These are phyloP conservation scores for Euphonia xanthogaster DNA, from an alignment of 2,797 vertebrate genomes.

Conservation along the genomic window DNA sequence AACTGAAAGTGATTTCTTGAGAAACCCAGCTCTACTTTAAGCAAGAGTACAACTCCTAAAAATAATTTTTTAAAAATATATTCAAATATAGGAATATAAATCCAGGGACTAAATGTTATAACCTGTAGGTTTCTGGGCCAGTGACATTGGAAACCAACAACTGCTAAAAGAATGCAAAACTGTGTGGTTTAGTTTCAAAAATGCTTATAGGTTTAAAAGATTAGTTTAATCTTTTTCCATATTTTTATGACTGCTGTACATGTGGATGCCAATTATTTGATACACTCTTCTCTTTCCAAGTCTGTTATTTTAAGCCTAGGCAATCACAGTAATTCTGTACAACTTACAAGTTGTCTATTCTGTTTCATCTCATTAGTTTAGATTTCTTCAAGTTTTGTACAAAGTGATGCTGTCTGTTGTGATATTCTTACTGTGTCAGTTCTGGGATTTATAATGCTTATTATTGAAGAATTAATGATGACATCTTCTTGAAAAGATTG, in stretches of 20 bases:
- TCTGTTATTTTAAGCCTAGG: background rate
- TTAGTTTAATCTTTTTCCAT: background rate
- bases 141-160: background rate
- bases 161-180: background rate
- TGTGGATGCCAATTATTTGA: background rate
- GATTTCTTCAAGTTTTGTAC: background rate
- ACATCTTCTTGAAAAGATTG: background rate
- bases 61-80: background rate
- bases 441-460: background rate
- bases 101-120: background rate
- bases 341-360: background rate
- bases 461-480: background rate
- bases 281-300: background rate
- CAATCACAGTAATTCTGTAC: background rate
- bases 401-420: background rate
- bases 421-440: background rate
- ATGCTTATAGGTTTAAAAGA: background rate
- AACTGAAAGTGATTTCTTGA: background rate
- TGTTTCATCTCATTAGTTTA: background rate
- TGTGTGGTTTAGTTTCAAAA: background rate
- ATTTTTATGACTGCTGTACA: background rate
- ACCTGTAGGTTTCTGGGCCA: background rate
- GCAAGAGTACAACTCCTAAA: background rate
- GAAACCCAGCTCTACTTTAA: background rate
- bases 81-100: background rate